Evolutionary conservation across 2,797 vertebrate genomes (phyloP), one percentile per base, ranked within the genome.

Genomic region (Rhabdomys pumilio): DNA sequence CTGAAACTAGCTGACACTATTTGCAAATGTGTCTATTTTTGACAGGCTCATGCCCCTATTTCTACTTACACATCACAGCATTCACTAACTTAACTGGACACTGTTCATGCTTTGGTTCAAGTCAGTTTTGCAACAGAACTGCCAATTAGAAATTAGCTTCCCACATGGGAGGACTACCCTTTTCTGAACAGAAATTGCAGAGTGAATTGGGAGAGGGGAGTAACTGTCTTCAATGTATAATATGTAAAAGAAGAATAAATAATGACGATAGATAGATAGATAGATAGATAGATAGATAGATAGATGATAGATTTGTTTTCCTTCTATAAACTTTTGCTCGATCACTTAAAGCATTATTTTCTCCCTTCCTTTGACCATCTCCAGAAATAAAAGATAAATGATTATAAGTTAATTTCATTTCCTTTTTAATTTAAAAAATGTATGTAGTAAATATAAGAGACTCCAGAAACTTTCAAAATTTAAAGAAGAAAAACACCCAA

Each of bases 371-470:
- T 38, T 79, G 55, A 87, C 15, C 17, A 67, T 9, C 41, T 93
- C n/a, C 34, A 83, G 53, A 34, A 53, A 90, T 80, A 53, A 65
- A 85, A 85, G 84, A 72, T 44, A 94, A 87, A 59, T 55, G 15
- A 81, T 22, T 84, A 72, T 10, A 73, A 92, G 31, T 77, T 38
- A 59, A 47, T 89, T 95, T 89, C 44, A 38, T 86, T 73, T 2
- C 4, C 34, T 85, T 61, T 88, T 69, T 91, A 85, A 67, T 75
- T 85, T 94, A 89, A 90, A 86, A 22, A 17, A 88, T 81, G 26
- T 24, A 59, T 61, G 65, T 20, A 76, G 0, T 67, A 29, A 31
- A 26, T 75, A 7, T 55, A 93, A 92, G 59, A 76, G 65, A 88
- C 20, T 90, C 31, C 69, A 26, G 15, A 94, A 94, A 73, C 0